A percentile compares a stretch with the other conserved stretches of the same genome.
phyloP scores from a whole-genome alignment of 2,113 vertebrate genomes.

The Motacilla tschutschensis region DNA sequence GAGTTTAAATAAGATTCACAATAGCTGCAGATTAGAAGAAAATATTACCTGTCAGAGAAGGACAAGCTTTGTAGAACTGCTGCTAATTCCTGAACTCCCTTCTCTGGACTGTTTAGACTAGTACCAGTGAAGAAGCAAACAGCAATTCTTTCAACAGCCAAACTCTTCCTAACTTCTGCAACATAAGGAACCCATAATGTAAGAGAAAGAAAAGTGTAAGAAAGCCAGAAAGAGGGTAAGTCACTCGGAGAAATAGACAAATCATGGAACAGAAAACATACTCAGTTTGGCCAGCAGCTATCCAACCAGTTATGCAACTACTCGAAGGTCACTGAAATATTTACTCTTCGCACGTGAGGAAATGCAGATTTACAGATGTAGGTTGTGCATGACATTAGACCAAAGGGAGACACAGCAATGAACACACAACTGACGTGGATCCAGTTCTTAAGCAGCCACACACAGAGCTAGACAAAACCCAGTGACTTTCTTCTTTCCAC shows the following conservation, averaged over 20 bases:
- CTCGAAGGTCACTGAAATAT: background rate
- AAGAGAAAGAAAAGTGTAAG: background rate
- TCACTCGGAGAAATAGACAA: background rate
- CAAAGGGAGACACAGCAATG: background rate
- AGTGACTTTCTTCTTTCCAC: background rate
- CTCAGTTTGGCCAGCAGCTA: background rate
- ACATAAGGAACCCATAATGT: background rate
- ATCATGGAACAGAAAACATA: background rate
- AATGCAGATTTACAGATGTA: background rate
- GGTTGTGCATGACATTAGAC: background rate
- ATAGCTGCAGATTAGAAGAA: background rate
- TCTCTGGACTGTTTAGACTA: background rate
- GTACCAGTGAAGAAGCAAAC: background rate
- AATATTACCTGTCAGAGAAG: background rate
- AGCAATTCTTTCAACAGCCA: background rate
- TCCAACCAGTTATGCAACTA: background rate
- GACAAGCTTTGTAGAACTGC: background rate
- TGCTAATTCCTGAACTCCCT: background rate
- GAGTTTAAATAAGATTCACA: background rate
- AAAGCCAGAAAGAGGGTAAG: background rate
- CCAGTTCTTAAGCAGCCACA: background rate
- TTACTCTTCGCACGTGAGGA: background rate
- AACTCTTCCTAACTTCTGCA: background rate
- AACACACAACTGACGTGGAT: background rate
- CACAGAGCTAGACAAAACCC: background rate